phyloP scores from a whole-genome alignment of 2,113 vertebrate species.

The Chionomys nivalis region DNA sequence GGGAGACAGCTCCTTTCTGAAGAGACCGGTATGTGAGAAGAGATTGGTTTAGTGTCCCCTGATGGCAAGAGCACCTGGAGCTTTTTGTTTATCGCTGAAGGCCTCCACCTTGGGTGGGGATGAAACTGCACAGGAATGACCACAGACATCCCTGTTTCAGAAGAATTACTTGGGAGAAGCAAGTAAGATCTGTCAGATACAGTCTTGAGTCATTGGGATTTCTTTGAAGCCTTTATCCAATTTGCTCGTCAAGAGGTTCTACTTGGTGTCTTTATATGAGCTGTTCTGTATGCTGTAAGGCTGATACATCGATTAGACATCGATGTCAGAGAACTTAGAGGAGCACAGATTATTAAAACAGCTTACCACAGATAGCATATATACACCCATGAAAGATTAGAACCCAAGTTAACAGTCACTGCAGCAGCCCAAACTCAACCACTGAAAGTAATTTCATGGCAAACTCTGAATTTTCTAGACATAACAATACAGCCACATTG shows the following conservation, averaged over 20 bases:
- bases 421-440: neutral
- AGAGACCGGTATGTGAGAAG: neutral
- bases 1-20: neutral
- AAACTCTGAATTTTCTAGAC: neutral
- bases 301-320: neutral
- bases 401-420: neutral
- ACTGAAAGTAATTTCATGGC: neutral
- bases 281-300: neutral
- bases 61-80: neutral
- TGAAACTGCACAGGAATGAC: neutral
- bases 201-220: neutral
- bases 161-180: neutral
- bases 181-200: neutral
- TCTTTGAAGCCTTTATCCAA: neutral
- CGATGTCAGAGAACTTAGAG: neutral
- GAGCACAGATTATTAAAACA: neutral
- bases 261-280: neutral
- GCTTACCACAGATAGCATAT: neutral
- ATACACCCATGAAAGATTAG: neutral
- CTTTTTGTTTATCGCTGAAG: neutral
- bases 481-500: neutral
- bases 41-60: neutral
- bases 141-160: neutral
- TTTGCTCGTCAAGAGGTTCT: neutral
- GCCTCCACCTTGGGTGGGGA: neutral